Evolutionary conservation across 2,888 invertebrate genomes (phyloP).

Genomic region (Aspidiotus rigidus): DNA sequence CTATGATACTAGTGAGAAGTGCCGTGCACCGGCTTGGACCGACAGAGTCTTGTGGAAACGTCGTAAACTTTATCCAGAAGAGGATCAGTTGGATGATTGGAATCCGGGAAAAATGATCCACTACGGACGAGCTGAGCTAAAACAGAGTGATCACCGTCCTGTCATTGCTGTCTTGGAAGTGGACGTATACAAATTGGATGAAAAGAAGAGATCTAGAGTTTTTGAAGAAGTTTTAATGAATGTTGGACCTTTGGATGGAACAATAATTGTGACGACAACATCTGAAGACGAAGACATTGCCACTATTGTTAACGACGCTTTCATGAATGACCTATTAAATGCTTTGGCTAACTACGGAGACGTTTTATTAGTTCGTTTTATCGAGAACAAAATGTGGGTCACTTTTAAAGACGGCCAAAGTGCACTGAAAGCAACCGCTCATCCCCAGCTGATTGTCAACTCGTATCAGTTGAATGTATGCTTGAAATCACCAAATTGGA

Average conservation of each 20-base stretch:
- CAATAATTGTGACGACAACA: constrained; percentile 59
- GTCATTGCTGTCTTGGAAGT: constrained; percentile 85
- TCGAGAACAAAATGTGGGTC: constrained; percentile 80
- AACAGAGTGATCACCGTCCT: constrained; percentile 95
- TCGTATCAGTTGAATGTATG: constrained; percentile 51
- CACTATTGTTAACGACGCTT: constrained; percentile 63
- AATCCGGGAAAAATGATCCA: constrained; percentile 70
- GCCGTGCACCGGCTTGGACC: constrained; percentile 95
- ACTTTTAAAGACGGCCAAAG: constrained; percentile 84
- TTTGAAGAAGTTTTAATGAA: constrained; percentile 76
- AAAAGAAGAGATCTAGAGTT: constrained; percentile 63
- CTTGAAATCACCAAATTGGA: constrained; percentile 79
- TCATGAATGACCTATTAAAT: constrained; percentile 68
- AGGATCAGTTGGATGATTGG: constrained; percentile 50
- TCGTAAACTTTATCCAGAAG: constrained; percentile 61
- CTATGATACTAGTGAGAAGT: constrained; percentile 98
- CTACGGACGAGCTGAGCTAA: constrained; percentile 89
- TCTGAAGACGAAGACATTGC: constrained; percentile 44
- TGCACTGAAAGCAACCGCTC: constrained; percentile 60
- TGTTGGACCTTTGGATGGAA: constrained; percentile 90
- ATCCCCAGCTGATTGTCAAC: neutral
- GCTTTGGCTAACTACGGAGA: constrained; percentile 77
- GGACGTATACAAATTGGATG: constrained; percentile 72
- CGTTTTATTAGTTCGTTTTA: constrained; percentile 81
- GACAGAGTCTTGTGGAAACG: constrained; percentile 93